These are phyloP conservation scores for Brachionus rotundiformis DNA, from an alignment of 1,140 invertebrate genomes.

Conservation along the genomic window DNA sequence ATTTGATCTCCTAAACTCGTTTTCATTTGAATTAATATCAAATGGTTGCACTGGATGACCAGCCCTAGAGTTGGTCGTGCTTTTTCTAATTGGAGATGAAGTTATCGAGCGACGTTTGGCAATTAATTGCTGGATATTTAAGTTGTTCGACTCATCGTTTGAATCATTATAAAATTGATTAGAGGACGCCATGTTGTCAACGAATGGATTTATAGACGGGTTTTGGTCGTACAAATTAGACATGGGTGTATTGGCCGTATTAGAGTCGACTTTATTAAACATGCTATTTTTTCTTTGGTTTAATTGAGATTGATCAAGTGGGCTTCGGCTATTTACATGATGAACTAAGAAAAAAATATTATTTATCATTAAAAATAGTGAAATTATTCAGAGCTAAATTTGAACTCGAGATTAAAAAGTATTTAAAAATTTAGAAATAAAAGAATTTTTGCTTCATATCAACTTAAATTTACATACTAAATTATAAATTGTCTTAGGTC, in stretches of 20 bases:
- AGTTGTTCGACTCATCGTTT: neutral
- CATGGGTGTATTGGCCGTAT: neutral
- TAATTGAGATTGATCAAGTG: slow-evolving; percentile 11
- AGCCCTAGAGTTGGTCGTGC: neutral
- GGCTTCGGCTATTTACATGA: slow-evolving; percentile 38
- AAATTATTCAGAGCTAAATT: neutral
- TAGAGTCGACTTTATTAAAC: slow-evolving; percentile 6
- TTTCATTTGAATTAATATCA: slow-evolving; percentile 28
- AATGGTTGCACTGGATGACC: neutral
- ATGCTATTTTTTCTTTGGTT: slow-evolving; percentile 19
- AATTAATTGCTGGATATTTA: neutral
- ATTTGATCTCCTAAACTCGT: neutral
- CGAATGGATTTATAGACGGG: neutral
- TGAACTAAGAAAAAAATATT: slow-evolving; percentile 9
- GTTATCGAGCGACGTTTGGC: slow-evolving; percentile 32
- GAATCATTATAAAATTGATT: neutral
- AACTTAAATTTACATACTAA: neutral
- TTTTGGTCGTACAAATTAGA: neutral
- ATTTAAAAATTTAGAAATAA: slow-evolving; percentile 10
- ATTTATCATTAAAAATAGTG: slow-evolving; percentile 8
- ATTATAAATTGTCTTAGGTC: slow-evolving; percentile 24
- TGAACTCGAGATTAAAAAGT: slow-evolving; percentile 15
- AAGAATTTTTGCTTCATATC: neutral
- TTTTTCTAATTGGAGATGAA: slow-evolving; percentile 26
- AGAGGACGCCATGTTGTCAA: neutral